A percentile compares a stretch with the other conserved stretches of the same genome.
Conservation (phyloP, 2,797 vertebrate species). For the Chloroceryle amazona region DNA sequence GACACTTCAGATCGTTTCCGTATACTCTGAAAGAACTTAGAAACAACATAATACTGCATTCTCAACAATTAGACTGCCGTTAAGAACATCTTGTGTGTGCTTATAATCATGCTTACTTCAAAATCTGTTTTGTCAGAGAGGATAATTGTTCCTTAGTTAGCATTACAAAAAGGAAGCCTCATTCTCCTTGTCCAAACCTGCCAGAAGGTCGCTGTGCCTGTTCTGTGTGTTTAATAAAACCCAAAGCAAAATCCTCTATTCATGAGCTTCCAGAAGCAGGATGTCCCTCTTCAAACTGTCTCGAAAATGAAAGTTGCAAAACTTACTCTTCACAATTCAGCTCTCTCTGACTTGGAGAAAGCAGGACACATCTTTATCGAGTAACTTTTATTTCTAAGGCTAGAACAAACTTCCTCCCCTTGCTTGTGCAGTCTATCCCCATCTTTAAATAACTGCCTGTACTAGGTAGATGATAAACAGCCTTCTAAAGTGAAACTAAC, state of each 20-base stretch:
- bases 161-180: neutral
- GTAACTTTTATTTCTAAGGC: neutral
- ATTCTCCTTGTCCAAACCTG: neutral
- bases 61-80: neutral
- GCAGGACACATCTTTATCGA: neutral
- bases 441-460: neutral
- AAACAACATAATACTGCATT: neutral
- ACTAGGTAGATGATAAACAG: neutral
- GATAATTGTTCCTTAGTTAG: neutral
- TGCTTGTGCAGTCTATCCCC: neutral
- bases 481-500: neutral
- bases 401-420: neutral
- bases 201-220: neutral
- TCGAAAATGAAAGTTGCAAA: neutral
- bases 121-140: neutral
- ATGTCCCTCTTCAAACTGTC: neutral
- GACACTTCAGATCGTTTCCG: neutral
- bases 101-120: neutral
- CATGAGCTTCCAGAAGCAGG: neutral
- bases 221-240: neutral
- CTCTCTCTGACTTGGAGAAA: neutral
- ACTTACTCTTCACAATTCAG: neutral
- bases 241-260: neutral
- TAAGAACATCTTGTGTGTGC: neutral
- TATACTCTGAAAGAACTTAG: neutral